Evolutionary conservation across 2,113 vertebrate genomes (phyloP).

Genomic region (Antidorcas marsupialis): DNA sequence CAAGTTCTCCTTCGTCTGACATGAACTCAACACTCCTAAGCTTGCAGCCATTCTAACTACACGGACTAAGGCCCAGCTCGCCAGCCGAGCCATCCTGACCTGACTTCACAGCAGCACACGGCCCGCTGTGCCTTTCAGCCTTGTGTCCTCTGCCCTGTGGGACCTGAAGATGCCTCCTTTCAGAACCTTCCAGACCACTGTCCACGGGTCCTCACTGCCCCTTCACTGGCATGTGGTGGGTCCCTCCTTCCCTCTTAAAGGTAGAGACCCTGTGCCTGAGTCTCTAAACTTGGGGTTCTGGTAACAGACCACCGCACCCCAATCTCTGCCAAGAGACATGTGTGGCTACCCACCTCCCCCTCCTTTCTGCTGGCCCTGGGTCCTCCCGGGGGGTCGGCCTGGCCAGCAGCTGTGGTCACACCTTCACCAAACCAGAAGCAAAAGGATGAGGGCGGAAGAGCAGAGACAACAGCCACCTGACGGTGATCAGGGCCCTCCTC

Average conservation of each 20-base stretch:
- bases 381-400: rapidly evolving
- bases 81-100: rapidly evolving
- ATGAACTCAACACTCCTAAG: rapidly evolving
- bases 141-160: rapidly evolving
- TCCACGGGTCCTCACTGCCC: rapidly evolving
- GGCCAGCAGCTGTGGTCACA: rapidly evolving
- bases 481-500: rapidly evolving
- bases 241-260: too few species aligned
- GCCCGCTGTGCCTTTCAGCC: rapidly evolving
- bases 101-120: rapidly evolving
- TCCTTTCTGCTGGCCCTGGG: rapidly evolving
- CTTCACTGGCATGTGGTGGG: rapidly evolving
- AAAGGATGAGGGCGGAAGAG: rapidly evolving
- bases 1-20: rapidly evolving
- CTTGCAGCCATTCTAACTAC: rapidly evolving
- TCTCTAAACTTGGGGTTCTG: background rate
- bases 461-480: rapidly evolving
- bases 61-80: background rate
- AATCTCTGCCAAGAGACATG: background rate
- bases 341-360: rapidly evolving
- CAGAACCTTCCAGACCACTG: background rate
- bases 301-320: rapidly evolving
- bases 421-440: background rate
- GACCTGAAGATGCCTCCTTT: too few species aligned
- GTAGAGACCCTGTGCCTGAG: rapidly evolving